These are phyloP conservation scores for Polyodon spathula DNA, from an alignment of 2,113 vertebrate species.

Conservation along the genomic window DNA sequence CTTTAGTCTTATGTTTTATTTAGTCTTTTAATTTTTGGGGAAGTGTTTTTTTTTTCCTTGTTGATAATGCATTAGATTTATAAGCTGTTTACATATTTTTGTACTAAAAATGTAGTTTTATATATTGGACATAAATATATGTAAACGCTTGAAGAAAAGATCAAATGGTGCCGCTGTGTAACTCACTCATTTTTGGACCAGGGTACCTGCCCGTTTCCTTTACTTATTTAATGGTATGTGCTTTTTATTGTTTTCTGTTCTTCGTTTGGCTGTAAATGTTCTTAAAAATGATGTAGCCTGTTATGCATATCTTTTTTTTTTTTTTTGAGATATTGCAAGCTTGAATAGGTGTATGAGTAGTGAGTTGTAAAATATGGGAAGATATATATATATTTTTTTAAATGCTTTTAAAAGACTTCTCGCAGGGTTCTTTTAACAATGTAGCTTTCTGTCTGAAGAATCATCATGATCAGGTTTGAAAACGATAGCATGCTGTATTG, in stretches of 20 bases:
- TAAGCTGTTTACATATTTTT: conserved; percentile 75
- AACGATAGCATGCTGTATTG: too few species aligned
- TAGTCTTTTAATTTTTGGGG: conserved; percentile 25
- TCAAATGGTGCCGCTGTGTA: too few species aligned
- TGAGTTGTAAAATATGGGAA: conserved; percentile 19
- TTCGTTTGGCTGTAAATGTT: conserved; percentile 48
- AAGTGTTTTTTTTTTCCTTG: conserved; percentile 33
- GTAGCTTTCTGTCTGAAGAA: not conserved
- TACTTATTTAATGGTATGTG: too few species aligned
- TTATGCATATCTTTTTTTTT: conserved; percentile 41
- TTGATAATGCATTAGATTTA: conserved; percentile 56
- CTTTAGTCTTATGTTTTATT: conserved; percentile 30
- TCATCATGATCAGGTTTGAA: too few species aligned
- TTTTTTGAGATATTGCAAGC: conserved; percentile 51
- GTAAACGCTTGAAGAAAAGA: conserved; percentile 29
- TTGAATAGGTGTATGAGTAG: conserved; percentile 39
- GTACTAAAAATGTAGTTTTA: conserved; percentile 64
- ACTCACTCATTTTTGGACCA: too few species aligned
- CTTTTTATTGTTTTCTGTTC: conserved; percentile 42
- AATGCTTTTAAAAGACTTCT: conserved; percentile 21
- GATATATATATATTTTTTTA: conserved; percentile 12
- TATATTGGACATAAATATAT: conserved; percentile 51
- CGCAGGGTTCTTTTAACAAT: not conserved
- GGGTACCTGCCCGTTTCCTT: too few species aligned
- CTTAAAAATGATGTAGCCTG: conserved; percentile 37